Percentiles rank a stretch among this genome's conserved stretches.
phyloP scores from a whole-genome alignment of 2,888 invertebrate species.

The Limenitis camilla region DNA sequence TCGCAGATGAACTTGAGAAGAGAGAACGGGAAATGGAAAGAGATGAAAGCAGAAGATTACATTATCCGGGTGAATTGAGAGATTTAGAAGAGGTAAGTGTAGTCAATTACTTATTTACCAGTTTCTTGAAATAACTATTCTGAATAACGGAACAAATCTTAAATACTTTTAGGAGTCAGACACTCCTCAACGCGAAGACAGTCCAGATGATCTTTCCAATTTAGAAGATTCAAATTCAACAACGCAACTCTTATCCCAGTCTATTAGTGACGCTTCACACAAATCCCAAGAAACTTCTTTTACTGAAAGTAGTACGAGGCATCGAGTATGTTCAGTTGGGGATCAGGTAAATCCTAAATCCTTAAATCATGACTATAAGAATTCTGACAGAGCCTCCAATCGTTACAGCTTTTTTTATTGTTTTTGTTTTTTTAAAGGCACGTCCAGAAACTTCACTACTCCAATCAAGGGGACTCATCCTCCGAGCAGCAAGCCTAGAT shows the following conservation, averaged over 20 bases:
- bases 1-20: constrained; percentile 82
- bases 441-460: constrained; percentile 42
- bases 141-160: not conserved
- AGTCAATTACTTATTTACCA: not conserved
- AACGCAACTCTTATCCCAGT: constrained; percentile 59
- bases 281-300: constrained; percentile 57
- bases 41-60: constrained; percentile 50
- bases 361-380: not conserved
- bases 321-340: constrained; percentile 49
- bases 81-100: constrained; percentile 60
- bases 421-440: constrained; percentile 31
- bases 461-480: constrained; percentile 59
- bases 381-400: too few relatives aligned
- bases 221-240: constrained; percentile 62
- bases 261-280: constrained; percentile 51
- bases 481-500: constrained; percentile 67
- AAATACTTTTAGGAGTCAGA: constrained; percentile 51
- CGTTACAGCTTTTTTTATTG: too few relatives aligned
- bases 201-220: constrained; percentile 60
- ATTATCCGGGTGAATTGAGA: constrained; percentile 54
- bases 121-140: not conserved
- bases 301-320: constrained; percentile 43
- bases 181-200: constrained; percentile 59
- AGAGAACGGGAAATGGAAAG: constrained; percentile 63
- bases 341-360: constrained; percentile 40